Evolutionary conservation across 2,888 invertebrate species (phyloP).

Genomic region (Hydraecia micacea): DNA sequence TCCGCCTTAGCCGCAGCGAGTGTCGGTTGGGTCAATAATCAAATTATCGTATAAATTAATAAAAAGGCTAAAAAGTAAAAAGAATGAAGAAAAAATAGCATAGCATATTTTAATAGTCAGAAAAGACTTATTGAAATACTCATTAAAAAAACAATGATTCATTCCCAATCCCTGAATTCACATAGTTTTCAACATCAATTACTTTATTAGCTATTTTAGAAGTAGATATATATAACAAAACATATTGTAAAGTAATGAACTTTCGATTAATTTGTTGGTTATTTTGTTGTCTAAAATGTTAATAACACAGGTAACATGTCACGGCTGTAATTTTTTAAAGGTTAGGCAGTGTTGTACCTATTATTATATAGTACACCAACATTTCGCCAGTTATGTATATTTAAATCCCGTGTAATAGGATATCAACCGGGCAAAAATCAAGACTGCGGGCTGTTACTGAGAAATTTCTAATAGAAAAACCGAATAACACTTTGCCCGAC

Average conservation of each 20-base stretch:
- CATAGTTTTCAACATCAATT: background rate
- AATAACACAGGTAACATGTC: too few species aligned
- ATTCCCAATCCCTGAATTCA: too few species aligned
- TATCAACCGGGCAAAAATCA: background rate
- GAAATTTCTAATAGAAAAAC: background rate
- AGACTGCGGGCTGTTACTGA: background rate
- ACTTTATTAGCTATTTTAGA: background rate
- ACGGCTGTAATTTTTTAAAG: background rate
- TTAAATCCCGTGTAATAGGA: background rate
- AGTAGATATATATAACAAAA: too few species aligned
- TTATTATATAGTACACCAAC: background rate
- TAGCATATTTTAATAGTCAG: background rate
- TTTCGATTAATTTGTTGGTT: too few species aligned
- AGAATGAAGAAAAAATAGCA: background rate
- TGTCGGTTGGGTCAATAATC: background rate
- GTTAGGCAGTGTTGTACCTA: background rate
- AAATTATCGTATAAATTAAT: too few species aligned
- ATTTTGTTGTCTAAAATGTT: too few species aligned
- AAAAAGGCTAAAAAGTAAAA: background rate
- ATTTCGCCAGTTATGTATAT: background rate
- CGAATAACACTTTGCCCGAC: background rate
- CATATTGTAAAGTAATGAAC: background rate
- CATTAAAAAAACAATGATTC: background rate
- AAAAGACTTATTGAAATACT: background rate
- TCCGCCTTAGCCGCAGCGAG: background rate